phyloP scores from a whole-genome alignment of 2,888 invertebrate species.

The Tenthredo distinguenda region DNA sequence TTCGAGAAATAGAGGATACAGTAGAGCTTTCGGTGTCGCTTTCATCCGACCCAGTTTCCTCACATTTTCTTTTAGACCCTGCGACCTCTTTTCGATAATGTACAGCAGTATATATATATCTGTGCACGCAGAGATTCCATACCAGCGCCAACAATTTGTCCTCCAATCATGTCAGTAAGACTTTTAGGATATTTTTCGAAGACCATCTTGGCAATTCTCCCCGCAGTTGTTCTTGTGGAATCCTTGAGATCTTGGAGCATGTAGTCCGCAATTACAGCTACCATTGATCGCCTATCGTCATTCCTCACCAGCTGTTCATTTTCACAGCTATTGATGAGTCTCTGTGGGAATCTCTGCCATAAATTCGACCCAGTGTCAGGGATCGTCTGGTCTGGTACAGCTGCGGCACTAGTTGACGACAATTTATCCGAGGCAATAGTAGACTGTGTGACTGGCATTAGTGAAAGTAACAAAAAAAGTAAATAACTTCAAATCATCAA shows the following conservation, averaged over 20 bases:
- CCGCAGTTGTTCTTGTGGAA: slow-evolving; percentile 33
- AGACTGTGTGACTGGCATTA: neutral
- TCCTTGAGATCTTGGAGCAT: slow-evolving; percentile 48
- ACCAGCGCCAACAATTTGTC: slow-evolving; percentile 20
- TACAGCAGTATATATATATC: slow-evolving; percentile 49
- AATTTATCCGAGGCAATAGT: neutral
- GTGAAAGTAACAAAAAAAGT: neutral
- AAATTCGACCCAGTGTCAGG: neutral
- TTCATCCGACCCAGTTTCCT: neutral
- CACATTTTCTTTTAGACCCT: neutral
- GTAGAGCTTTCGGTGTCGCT: neutral
- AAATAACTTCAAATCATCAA: neutral
- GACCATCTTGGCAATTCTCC: slow-evolving; percentile 32
- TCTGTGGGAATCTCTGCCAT: neutral
- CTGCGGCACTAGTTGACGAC: neutral
- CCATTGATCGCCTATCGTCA: slow-evolving; percentile 29
- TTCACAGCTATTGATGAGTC: neutral
- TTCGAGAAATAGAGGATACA: slow-evolving; percentile 16
- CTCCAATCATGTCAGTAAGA: slow-evolving; percentile 40
- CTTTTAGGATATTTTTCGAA: slow-evolving; percentile 47
- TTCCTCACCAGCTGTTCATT: neutral
- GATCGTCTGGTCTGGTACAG: neutral
- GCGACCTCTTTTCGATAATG: neutral
- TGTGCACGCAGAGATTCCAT: slow-evolving; percentile 50
- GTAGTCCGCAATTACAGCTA: slow-evolving; percentile 23